Base-by-base conservation (phyloP, 1,140 invertebrate species). In the Eciton burchellii region DNA sequence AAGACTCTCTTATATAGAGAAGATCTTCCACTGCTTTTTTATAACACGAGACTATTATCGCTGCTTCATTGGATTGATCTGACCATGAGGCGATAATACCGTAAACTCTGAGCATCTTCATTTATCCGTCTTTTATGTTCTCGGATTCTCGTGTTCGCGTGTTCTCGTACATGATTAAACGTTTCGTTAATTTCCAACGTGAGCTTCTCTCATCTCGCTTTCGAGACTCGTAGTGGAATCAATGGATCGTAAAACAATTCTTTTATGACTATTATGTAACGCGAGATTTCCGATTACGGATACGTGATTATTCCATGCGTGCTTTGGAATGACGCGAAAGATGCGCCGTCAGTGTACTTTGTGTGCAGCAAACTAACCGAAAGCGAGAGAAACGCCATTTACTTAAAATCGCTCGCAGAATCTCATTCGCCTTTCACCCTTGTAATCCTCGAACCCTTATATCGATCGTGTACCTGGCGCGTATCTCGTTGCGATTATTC, bases 391-490 rank as follows among this genome's bases (percentile, higher is more conserved):
- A 77, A 43, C 47, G 21, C 66, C 74, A 68, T 79, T 70, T 79
- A 45, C n/a, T 21, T 68, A 70, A 79, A 66, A 79, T 70, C 47
- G 66, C 66, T 54, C 52, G 16, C 56, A 49, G 68, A 81, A 73
- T 81, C 68, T 81, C 43, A 62, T 73, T 49, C 43, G 54, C 82
- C 35, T 88, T 81, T 68, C 86, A 84, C 62, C 62, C 76, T 60
- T 70, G 29, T 73, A 54, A 56, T 83, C 84, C 84, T 84, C 82
- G 71, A 35, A 88, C 83, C 87, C 86, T 74, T 88, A 6, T 35
- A 88, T 88, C 86, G 86, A 88, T 84, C 60, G 35, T 41, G 54
- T 70, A 73, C 56, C 79, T 81, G 66, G 72, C 82, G 77, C 83
- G 84, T 68, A 63, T 79, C 72, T 82, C 57, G 60, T 60, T 56